Evolutionary conservation across 1,140 invertebrate species (phyloP), one percentile per base, ranked within the genome.

Genomic region (Apis laboriosa): DNA sequence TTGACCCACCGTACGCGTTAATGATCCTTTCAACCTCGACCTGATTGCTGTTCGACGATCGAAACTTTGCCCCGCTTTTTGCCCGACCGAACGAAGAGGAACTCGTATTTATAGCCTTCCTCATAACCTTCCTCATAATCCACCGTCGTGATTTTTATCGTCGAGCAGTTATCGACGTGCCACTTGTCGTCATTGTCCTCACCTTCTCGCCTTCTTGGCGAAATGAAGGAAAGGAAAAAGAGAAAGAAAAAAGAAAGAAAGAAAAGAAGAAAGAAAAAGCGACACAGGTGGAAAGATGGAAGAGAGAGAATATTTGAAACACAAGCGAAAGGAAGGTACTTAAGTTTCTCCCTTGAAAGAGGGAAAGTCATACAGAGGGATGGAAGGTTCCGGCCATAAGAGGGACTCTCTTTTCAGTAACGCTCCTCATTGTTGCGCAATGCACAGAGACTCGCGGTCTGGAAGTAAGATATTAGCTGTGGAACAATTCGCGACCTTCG

Each of bases 321-420:
- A 77, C 67, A 56, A 71, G 28, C 9, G 56, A 85, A 53, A 81
- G 77, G 49, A 24, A 76, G 68, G 49, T 60, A 85, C 85, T 85
- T 73, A 61, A 74, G 61, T 53, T 28, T 24, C 17, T 67, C 15
- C 56, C 12, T 7, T n/a, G 51, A 28, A 60, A 58, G 17, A 34
- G 71, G 72, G 53, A 34, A 71, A 51, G 43, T 61, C 55, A 24
- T 53, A 34, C 55, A 63, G 56, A 72, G 77, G 67, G 67, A 43
- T 28, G 17, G 43, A 34, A 60, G 24, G 24, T 77, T 77, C 34
- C 64, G 53, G n/a, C 19, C 34, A 9, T 72, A 60, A 60, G 55
- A 56, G 55, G 34, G 67, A 53, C 49, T 21, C 19, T 67, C 34
- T 43, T 43, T 67, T 67, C 66, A 67, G 19, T 34, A n/a, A 24